Conservation (phyloP, 2,888 invertebrate species). For the Zonitis immaculata region DNA sequence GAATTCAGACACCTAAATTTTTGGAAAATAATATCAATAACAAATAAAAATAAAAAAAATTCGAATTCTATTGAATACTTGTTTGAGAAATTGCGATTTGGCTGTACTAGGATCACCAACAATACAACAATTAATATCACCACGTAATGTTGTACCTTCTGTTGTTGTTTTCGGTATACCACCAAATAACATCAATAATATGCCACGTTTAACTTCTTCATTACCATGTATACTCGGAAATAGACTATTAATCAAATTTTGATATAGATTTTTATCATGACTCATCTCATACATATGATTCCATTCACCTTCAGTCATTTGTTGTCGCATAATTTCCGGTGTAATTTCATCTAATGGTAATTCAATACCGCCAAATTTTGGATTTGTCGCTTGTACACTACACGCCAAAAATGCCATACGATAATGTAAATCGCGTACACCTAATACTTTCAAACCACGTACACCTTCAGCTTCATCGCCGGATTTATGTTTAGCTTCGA, state of each 20-base stretch:
- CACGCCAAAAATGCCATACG: constrained; percentile 93
- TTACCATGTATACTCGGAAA: constrained; percentile 97
- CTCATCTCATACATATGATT: constrained; percentile 96
- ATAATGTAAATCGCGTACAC: constrained; percentile 80
- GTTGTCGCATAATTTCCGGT: constrained; percentile 86
- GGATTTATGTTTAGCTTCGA: constrained; percentile 66
- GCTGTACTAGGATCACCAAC: constrained; percentile 99
- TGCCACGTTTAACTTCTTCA: constrained; percentile 88
- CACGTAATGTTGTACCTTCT: constrained; percentile 86
- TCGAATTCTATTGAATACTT: too few species aligned
- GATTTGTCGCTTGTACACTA: constrained; percentile 81
- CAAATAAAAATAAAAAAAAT: too few species aligned
- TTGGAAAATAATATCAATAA: too few species aligned
- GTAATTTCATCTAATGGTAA: constrained; percentile 78
- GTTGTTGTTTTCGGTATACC: constrained; percentile 93
- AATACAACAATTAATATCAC: constrained; percentile 96
- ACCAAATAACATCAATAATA: constrained; percentile 92
- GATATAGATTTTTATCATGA: constrained; percentile 84
- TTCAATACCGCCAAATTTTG: constrained; percentile 83
- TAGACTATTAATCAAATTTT: constrained; percentile 83
- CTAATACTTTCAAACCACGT: constrained; percentile 61
- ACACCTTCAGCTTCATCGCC: constrained; percentile 62
- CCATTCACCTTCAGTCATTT: constrained; percentile 93
- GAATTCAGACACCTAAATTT: constrained; percentile 90
- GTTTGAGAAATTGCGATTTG: constrained; percentile 95